Base-by-base conservation (phyloP, 2,113 vertebrate species). In the Phyllostomus discolor region DNA sequence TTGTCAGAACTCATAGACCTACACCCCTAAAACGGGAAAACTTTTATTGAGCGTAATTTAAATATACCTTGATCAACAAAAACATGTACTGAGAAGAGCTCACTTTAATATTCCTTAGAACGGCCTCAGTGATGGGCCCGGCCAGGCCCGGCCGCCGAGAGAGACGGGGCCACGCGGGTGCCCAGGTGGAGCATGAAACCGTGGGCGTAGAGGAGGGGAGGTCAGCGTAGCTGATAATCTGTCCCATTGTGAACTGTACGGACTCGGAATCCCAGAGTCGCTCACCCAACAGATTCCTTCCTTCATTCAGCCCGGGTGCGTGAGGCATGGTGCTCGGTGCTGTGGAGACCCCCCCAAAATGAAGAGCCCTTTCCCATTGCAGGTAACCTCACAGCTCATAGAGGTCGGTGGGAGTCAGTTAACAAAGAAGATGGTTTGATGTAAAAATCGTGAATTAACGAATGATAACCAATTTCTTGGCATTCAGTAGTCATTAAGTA, bases 91-190 rank as follows among this genome's bases (percentile, higher is more conserved):
- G 22, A 19, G 52, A 54, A 75, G 28, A 41, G 15, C 54, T 76
- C 73, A 54, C 64, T 76, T 54, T 43, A 15, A 5, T 38, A 1
- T 43, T 19, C 66, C 19, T 78, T 28, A 8, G 35, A 66, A 43
- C 15, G 38, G 26, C 33, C 67, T 57, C 9, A 1, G 2, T 24
- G 50, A 10, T 11, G 26, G 50, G 10, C 31, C 70, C 48, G 41
- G 43, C 24, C 50, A 46, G 52, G 6, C 16, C 3, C 9, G 16
- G 28, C 20, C 10, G 15, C n/a, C 7, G 6, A 50, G 57, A 50
- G 62, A 31, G 57, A 48, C 0, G 0, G 8, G 12, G 22, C 35
- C 9, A 0, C 0, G 1, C 4, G 10, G 24, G 24, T 16, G 1
- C 52, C 75, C 26, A 5, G 2, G 11, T 1, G 2, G 46, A 73